phyloP scores from a whole-genome alignment of 2,113 vertebrate species.

The Muscicapa adusta region DNA sequence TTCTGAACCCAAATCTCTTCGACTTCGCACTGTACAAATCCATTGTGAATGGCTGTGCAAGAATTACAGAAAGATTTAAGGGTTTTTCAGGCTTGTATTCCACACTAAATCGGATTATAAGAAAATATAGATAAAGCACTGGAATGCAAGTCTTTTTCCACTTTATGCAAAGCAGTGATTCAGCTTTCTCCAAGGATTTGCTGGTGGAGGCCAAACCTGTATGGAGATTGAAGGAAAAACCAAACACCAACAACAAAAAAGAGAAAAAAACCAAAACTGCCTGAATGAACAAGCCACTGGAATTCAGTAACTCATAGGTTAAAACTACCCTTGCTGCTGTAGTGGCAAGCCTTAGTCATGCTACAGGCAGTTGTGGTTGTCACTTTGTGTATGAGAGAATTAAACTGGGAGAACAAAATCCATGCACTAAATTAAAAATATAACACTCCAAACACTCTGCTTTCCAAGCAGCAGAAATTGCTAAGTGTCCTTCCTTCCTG shows the following conservation, averaged over 20 bases:
- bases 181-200: constrained; percentile 2
- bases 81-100: constrained; percentile 16
- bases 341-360: neutral
- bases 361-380: neutral
- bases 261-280: neutral
- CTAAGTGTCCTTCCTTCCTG: neutral
- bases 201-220: neutral
- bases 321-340: neutral
- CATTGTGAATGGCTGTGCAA: constrained; percentile 20
- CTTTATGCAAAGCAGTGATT: constrained; percentile 14
- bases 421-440: neutral
- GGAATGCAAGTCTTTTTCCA: neutral
- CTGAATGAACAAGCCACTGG: neutral
- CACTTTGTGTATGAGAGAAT: neutral
- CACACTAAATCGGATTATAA: constrained; percentile 33
- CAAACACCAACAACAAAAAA: neutral
- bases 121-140: constrained; percentile 42
- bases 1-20: neutral
- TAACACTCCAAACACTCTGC: neutral
- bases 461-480: neutral
- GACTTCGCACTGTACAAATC: neutral
- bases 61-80: constrained; percentile 38
- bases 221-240: neutral
- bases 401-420: neutral
- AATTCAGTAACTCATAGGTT: neutral